A percentile compares a stretch with the other conserved stretches of the same genome.
Evolutionary conservation across 1,140 invertebrate genomes (phyloP).

Genomic region (Drosophila micromelanica): DNA sequence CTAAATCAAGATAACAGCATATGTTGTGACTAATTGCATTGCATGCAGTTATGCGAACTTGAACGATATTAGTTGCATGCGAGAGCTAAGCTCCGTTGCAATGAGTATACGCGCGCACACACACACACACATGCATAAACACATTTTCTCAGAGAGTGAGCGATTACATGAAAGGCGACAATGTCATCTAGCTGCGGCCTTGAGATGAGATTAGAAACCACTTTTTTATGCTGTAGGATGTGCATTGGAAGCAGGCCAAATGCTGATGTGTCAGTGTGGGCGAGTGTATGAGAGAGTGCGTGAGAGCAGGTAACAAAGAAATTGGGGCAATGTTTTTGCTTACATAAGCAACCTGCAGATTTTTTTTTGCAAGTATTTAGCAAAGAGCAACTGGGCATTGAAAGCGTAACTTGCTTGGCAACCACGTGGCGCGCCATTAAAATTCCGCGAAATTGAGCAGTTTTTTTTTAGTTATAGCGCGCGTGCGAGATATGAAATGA

Average conservation of each 20-base stretch:
- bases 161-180: slow-evolving; percentile 46
- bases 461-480: slow-evolving; percentile 9
- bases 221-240: slow-evolving; percentile 61
- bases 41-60: slow-evolving; percentile 75
- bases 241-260: slow-evolving; percentile 70
- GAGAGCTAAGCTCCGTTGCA: slow-evolving; percentile 40
- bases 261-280: slow-evolving; percentile 1
- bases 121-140: not conserved
- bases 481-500: slow-evolving; percentile 39
- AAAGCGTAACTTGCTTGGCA: slow-evolving; percentile 52
- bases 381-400: slow-evolving; percentile 3
- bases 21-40: slow-evolving; percentile 47
- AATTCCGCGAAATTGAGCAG: slow-evolving; percentile 47
- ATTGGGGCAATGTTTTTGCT: slow-evolving; percentile 46
- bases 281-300: slow-evolving; percentile 17
- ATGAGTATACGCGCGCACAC: slow-evolving; percentile 26
- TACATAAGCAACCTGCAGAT: slow-evolving; percentile 56
- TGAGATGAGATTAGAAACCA: slow-evolving; percentile 50
- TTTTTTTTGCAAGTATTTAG: not conserved
- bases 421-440: slow-evolving; percentile 66
- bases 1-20: slow-evolving; percentile 21
- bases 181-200: slow-evolving; percentile 57
- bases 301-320: slow-evolving; percentile 32
- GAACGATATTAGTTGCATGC: slow-evolving; percentile 37
- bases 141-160: slow-evolving; percentile 6